Base-by-base conservation (phyloP, 2,888 invertebrate species). In the Palloptera scutellata region DNA sequence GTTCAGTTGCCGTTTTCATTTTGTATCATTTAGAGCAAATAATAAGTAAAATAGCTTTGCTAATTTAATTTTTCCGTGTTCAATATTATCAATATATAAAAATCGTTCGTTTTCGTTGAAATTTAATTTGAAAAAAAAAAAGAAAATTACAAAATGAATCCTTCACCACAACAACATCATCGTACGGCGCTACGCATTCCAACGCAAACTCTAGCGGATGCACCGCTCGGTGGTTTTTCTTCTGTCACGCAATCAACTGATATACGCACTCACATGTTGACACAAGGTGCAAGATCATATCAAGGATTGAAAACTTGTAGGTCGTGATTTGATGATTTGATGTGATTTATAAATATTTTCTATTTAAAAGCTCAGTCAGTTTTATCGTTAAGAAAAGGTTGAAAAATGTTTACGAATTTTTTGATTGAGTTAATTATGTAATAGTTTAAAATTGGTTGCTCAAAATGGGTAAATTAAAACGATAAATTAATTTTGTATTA, bases 291-390 rank as follows among this genome's bases (percentile, higher is more conserved):
- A 9, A 77, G 78, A 67, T 76, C 75, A 13, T 79, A 80, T 74
- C 78, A 78, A 20, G 79, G 78, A 54, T 74, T 80, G 19, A 75
- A 81, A 68, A 79, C 81, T 48, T 81, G 81, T 81, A 77, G 71
- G 77, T 70, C 45, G 30, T 30, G 30, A 20, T n/a, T 30, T 52
- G 11, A 1, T 52, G n/a, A 10, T 51, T 19, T 51, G 43, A 20
- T 11, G 15, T 30, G 6, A 30, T 30, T 30, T 30, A 30, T 30
- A 4, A 30, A n/a, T n/a, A n/a, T n/a, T n/a, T n/a, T n/a, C n/a
- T n/a, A n/a, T n/a, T n/a, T n/a, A n/a, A n/a, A n/a, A n/a, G n/a
- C 30, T 30, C 6, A 30, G 30, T 30, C 30, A 30, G 2, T 30
- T 4, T 30, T 30, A 30, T 30, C 30, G 30, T n/a, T n/a, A 30